Conservation (phyloP, 2,797 vertebrate genomes). For the Pseudochaenichthys georgianus region DNA sequence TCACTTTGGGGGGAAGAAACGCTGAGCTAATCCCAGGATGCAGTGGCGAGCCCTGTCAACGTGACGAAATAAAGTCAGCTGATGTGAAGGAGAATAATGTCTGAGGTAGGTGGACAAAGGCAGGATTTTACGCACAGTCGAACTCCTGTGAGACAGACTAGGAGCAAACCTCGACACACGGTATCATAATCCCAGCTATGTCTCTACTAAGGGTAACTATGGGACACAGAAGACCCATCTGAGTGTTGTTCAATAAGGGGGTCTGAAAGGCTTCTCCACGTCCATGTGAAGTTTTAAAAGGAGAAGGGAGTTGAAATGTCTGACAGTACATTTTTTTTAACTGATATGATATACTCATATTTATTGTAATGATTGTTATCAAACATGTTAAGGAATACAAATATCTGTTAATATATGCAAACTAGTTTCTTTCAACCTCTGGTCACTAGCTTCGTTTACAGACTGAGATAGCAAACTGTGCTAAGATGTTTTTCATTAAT, state of each 20-base stretch:
- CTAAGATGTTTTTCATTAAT: not conserved
- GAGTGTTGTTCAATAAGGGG: not conserved
- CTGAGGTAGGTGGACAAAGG: too few species aligned
- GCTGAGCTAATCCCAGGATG: too few species aligned
- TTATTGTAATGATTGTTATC: not conserved
- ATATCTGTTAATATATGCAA: too few species aligned
- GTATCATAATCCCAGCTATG: slow-evolving; percentile 12
- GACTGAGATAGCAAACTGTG: too few species aligned
- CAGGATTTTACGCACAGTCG: too few species aligned
- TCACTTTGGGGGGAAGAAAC: too few species aligned
- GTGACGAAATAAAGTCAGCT: too few species aligned
- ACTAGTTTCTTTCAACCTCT: too few species aligned
- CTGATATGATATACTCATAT: not conserved
- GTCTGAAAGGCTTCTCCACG: not conserved
- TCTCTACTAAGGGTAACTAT: not conserved
- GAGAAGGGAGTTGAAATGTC: too few species aligned
- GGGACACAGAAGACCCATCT: not conserved
- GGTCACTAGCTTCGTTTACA: not conserved
- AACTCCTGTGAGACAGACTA: not conserved
- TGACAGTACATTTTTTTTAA: too few species aligned
- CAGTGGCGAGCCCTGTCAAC: too few species aligned
- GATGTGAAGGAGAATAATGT: too few species aligned
- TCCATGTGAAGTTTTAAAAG: not conserved
- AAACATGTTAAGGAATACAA: not conserved
- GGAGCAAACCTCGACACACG: slow-evolving; percentile 5